Percentiles rank a stretch among this genome's conserved stretches.
Evolutionary conservation across 2,888 invertebrate genomes (phyloP).

Genomic region (Phyllotreta cruciferae): DNA sequence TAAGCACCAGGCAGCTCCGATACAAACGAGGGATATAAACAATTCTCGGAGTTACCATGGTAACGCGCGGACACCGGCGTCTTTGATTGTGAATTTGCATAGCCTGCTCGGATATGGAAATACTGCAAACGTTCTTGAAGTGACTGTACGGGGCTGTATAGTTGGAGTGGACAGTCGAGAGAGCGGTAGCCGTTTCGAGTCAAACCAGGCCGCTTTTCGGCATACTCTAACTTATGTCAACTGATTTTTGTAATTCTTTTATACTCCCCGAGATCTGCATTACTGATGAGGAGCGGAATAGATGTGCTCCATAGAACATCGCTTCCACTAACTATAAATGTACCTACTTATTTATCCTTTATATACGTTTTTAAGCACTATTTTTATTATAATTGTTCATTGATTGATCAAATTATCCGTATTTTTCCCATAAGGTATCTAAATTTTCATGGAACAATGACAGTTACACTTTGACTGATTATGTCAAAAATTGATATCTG

Average conservation of each 20-base stretch:
- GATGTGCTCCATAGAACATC: constrained; percentile 26
- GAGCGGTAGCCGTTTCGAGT: constrained; percentile 54
- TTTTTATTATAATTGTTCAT: too few species aligned
- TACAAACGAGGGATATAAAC: constrained; percentile 60
- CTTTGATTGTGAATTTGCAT: constrained; percentile 60
- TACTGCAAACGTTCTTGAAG: constrained; percentile 55
- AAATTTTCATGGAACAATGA: too few species aligned
- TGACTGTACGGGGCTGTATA: constrained; percentile 56
- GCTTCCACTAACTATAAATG: not conserved
- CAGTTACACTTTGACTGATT: too few species aligned
- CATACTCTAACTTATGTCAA: constrained; percentile 59
- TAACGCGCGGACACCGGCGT: constrained; percentile 56
- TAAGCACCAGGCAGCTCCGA: constrained; percentile 54
- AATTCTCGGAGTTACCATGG: constrained; percentile 57
- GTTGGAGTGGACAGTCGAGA: constrained; percentile 50
- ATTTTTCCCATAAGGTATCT: too few species aligned
- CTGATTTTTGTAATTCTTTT: constrained; percentile 55
- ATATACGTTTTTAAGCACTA: too few species aligned
- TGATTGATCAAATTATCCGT: too few species aligned
- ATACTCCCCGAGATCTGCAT: constrained; percentile 35
- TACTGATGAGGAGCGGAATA: constrained; percentile 37
- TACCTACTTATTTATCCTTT: not conserved
- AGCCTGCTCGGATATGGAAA: constrained; percentile 60
- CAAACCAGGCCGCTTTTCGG: constrained; percentile 55
- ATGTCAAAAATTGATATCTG: too few species aligned